Evolutionary conservation across 53 echinoderm and acorn worm species (phyloP), one percentile per base, ranked within the genome.

Genomic region (Arbacia lixula): DNA sequence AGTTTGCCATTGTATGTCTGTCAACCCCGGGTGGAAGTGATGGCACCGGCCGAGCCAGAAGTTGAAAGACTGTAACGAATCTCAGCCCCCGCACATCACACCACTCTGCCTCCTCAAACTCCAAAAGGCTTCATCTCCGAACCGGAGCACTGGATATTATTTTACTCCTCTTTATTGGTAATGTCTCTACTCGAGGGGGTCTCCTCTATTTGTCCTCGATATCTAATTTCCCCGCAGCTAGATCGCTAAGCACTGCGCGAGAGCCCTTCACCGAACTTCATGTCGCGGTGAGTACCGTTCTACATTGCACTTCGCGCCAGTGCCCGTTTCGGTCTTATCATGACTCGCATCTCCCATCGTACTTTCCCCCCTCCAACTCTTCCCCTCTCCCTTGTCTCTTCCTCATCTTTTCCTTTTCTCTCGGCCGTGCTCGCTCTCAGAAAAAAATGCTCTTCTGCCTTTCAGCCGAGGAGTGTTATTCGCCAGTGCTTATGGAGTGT

Each of bases 211-310:
- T 60, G 79, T 60, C 79, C 60, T 40, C 60, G 39, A 60, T 78
- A 57, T 78, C 79, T 40, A 78, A 78, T 78, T 78, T 78, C 79
- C 79, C 79, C 30, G 79, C 79, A 78, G 75, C 75, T 19, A 75
- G 75, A 75, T 75, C 75, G 31, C 53, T 54, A 53, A 75, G 75
- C 75, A 53, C 53, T n/a, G 53, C 36, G 33, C 36, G 25, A 75
- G 75, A 54, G 55, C 75, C 36, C 75, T 75, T 75, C 75, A 75
- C 33, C 1, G 36, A 46, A 75, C 75, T 75, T 53, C 75, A 75
- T 52, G 53, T 52, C 33, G 36, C 53, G 75, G 53, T 75, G 75
- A 75, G 75, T 53, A 33, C 57, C 75, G 33, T 75, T 75, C 75
- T 75, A 75, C 75, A 75, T 75, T 38, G 75, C 57, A 20, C 14